These are phyloP conservation scores for Anthophora plumipes DNA, from an alignment of 2,888 invertebrate genomes.

Conservation along the genomic window DNA sequence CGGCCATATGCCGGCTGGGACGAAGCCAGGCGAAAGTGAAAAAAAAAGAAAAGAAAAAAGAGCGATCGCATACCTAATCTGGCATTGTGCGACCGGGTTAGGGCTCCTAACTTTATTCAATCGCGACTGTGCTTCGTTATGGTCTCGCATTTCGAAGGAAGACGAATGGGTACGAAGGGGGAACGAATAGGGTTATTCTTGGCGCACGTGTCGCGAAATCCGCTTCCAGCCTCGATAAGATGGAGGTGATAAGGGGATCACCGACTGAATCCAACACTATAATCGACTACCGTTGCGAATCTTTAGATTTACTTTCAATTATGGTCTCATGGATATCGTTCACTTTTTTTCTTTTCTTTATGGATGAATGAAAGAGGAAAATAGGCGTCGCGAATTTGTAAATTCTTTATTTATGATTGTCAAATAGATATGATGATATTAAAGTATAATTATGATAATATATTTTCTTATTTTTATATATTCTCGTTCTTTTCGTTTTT, in stretches of 20 bases:
- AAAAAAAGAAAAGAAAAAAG: slow-evolving; percentile 75
- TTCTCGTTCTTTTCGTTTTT: background rate
- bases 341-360: background rate
- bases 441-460: background rate
- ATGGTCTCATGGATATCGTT: background rate
- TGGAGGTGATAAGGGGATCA: slow-evolving; percentile 45
- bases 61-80: slow-evolving; percentile 79
- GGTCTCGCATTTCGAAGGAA: slow-evolving; percentile 56
- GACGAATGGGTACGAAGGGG: slow-evolving; percentile 26
- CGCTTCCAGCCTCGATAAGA: slow-evolving; percentile 58
- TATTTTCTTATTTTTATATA: background rate
- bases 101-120: slow-evolving; percentile 80
- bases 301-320: slow-evolving; percentile 48
- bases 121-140: slow-evolving; percentile 73
- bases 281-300: slow-evolving; percentile 30
- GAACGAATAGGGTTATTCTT: slow-evolving; percentile 40
- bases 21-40: slow-evolving; percentile 77
- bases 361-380: background rate
- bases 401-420: slow-evolving; percentile 11
- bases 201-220: slow-evolving; percentile 57
- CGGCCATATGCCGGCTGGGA: slow-evolving; percentile 81
- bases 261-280: slow-evolving; percentile 3
- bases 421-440: no score
- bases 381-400: background rate
- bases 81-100: slow-evolving; percentile 71